A percentile compares a stretch with the other conserved stretches of the same genome.
Conservation (phyloP, 2,113 vertebrate species). For the Ovis canadensis region DNA sequence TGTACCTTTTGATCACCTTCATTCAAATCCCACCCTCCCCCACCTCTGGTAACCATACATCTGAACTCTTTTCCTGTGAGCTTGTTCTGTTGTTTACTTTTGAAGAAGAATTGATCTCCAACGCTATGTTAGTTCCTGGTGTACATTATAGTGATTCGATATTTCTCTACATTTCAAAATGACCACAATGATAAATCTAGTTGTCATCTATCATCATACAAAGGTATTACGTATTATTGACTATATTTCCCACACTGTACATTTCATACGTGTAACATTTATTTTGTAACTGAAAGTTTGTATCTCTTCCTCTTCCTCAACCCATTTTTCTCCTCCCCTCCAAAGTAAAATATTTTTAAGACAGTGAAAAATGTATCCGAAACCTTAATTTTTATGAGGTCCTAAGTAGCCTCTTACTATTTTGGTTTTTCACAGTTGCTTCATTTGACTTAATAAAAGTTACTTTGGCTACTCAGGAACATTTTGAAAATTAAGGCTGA, state of each 20-base stretch:
- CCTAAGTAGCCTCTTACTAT: background rate
- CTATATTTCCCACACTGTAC: background rate
- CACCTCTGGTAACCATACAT: background rate
- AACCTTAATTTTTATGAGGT: background rate
- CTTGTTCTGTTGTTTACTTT: background rate
- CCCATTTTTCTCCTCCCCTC: background rate
- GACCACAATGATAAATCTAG: background rate
- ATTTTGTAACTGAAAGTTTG: background rate
- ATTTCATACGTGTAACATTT: background rate
- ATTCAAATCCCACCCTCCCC: background rate
- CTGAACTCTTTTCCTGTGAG: background rate
- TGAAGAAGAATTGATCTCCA: background rate
- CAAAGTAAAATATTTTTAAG: slow-evolving; percentile 2
- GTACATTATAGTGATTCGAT: background rate
- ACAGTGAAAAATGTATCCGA: background rate
- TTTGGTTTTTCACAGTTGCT: background rate
- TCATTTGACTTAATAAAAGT: background rate
- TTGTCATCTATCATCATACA: background rate
- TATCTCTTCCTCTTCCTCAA: background rate
- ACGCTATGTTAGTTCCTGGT: background rate
- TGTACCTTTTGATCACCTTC: background rate
- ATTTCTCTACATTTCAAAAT: background rate
- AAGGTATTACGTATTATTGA: background rate
- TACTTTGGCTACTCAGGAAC: background rate
- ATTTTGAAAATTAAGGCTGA: slow-evolving; percentile 11